Evolutionary conservation across 2,888 invertebrate species (phyloP).

Genomic region (Coronaproctus castanopsis): DNA sequence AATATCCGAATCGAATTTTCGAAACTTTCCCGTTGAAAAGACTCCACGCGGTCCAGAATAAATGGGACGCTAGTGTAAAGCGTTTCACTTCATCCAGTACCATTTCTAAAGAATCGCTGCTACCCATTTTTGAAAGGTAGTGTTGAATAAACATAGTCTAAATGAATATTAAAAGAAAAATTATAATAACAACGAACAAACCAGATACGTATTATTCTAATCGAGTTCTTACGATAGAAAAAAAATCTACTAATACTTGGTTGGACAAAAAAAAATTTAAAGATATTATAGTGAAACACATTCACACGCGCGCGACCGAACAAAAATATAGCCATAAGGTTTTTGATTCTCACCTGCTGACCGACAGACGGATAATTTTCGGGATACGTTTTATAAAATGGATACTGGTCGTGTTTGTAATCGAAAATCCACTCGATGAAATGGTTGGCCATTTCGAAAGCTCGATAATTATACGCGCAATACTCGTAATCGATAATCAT

Average conservation of each 20-base stretch:
- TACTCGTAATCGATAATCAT: slow-evolving; percentile 85
- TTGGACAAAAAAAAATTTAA: too few species aligned
- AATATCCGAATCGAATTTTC: slow-evolving; percentile 81
- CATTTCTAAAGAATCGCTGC: slow-evolving; percentile 19
- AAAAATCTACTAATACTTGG: too few species aligned
- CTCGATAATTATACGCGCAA: slow-evolving; percentile 82
- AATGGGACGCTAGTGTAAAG: slow-evolving; percentile 69
- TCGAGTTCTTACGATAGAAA: too few species aligned
- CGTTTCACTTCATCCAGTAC: slow-evolving; percentile 56
- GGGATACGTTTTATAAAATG: slow-evolving; percentile 48
- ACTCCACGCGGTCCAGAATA: slow-evolving; percentile 89
- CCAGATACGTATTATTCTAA: too few species aligned
- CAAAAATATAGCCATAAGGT: too few species aligned
- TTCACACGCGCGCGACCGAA: too few species aligned
- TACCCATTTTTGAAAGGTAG: slow-evolving; percentile 23
- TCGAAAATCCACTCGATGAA: slow-evolving; percentile 84
- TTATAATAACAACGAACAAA: too few species aligned
- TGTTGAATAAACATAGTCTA: slow-evolving; percentile 29
- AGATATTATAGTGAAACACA: too few species aligned
- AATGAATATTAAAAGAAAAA: slow-evolving; percentile 19
- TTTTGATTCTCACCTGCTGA: slow-evolving; percentile 72
- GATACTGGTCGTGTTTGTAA: slow-evolving; percentile 55
- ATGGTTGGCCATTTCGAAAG: slow-evolving; percentile 86
- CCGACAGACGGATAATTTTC: slow-evolving; percentile 52
- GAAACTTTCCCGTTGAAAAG: slow-evolving; percentile 70